A percentile compares a stretch with the other conserved stretches of the same genome.
These are phyloP conservation scores for Ceyx cyanopectus DNA, from an alignment of 2,113 vertebrate genomes.

Conservation along the genomic window DNA sequence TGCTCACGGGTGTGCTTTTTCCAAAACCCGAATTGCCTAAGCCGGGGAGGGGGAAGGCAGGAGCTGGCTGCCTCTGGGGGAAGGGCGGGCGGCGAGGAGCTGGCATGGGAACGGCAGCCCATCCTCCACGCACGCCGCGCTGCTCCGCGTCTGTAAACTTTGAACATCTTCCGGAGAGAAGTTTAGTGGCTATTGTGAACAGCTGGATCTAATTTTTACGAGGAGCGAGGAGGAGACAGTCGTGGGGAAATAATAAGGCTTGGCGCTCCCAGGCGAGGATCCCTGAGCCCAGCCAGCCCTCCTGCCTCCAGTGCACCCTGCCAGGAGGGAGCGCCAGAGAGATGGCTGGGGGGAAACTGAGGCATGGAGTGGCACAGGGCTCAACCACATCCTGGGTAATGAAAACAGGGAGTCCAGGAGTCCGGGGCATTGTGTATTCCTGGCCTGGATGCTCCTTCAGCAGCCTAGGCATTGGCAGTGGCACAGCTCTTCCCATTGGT, in stretches of 20 bases:
- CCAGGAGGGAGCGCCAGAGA: not conserved
- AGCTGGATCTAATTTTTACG: constrained; percentile 75
- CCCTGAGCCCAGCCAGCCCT: constrained; percentile 26
- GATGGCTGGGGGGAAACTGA: constrained; percentile 6
- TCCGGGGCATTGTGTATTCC: rapidly evolving
- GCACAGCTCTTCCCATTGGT: not conserved
- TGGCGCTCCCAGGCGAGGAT: constrained; percentile 52
- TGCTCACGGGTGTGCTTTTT: not conserved
- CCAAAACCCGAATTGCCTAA: constrained; percentile 32
- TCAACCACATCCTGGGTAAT: rapidly evolving
- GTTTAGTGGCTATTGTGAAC: constrained; percentile 73
- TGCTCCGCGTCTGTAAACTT: constrained; percentile 62
- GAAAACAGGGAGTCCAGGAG: not conserved
- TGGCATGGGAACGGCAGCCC: constrained; percentile 69
- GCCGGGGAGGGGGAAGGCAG: not conserved
- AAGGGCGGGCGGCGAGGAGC: constrained; percentile 47
- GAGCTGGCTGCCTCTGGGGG: constrained; percentile 59
- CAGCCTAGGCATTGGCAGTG: not conserved
- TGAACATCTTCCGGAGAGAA: constrained; percentile 75
- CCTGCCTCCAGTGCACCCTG: constrained; percentile 1
- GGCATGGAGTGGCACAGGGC: not conserved
- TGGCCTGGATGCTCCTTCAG: not conserved
- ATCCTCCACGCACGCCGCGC: constrained; percentile 69
- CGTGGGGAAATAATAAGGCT: constrained; percentile 66
- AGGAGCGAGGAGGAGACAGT: constrained; percentile 74